A percentile compares a stretch with the other conserved stretches of the same genome.
These are phyloP conservation scores for Thalpophila matura DNA, from an alignment of 2,888 invertebrate species.

Conservation along the genomic window DNA sequence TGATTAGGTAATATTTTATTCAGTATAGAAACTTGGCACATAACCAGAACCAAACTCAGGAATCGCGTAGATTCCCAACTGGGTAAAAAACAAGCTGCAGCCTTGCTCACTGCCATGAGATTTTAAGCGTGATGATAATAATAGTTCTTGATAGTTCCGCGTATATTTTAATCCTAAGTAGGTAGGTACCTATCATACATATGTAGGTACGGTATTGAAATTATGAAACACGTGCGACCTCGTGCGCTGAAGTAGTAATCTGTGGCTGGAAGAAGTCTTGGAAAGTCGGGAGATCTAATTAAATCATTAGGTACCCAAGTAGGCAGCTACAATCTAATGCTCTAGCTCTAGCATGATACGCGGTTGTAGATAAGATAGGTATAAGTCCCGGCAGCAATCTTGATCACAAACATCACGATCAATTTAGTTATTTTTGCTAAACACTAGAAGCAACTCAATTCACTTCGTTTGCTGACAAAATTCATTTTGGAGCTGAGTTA, in stretches of 20 bases:
- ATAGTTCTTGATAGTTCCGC: constrained; percentile 15
- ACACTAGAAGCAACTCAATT: too few species aligned
- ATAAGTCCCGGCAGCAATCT: too few species aligned
- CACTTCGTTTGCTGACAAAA: too few species aligned
- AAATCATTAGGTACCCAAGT: constrained; percentile 7
- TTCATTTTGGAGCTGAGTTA: too few species aligned
- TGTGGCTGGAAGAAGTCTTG: not conserved
- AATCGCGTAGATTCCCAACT: constrained; percentile 15
- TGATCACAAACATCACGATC: too few species aligned
- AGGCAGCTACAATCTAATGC: too few species aligned
- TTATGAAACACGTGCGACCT: constrained; percentile 42
- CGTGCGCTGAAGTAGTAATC: too few species aligned
- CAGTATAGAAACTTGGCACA: constrained; percentile 31
- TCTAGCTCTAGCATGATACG: too few species aligned
- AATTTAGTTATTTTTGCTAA: too few species aligned
- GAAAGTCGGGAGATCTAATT: constrained; percentile 18
- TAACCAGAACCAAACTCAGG: constrained; percentile 14
- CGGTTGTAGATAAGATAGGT: too few species aligned
- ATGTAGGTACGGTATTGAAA: too few species aligned
- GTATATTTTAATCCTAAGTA: constrained; percentile 7
- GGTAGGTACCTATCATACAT: too few species aligned
- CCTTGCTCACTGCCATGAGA: constrained; percentile 21
- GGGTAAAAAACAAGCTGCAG: constrained; percentile 20
- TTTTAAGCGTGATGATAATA: constrained; percentile 14
- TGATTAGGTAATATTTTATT: constrained; percentile 6